phyloP scores from a whole-genome alignment of 2,113 vertebrate species.

The Gymnocephalus cernua region DNA sequence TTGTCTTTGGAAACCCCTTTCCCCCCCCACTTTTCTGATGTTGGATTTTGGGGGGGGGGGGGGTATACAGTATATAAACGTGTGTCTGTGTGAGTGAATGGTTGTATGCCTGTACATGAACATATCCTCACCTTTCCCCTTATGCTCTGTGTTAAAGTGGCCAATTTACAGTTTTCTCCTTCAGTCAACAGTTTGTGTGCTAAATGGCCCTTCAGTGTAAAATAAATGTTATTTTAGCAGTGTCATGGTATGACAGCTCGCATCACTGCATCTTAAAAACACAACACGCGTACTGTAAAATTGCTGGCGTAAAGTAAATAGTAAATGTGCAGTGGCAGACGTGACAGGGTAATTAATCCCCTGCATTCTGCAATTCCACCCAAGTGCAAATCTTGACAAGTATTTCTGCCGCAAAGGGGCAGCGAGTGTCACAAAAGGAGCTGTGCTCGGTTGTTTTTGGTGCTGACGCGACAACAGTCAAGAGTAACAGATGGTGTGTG shows the following conservation, averaged over 20 bases:
- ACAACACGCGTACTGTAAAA: slow-evolving; percentile 29
- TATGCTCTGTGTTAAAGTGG: background rate
- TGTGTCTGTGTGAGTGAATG: slow-evolving; percentile 1
- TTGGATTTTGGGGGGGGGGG: too few species aligned
- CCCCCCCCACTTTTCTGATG: background rate
- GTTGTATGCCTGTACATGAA: background rate
- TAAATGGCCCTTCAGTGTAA: slow-evolving; percentile 37
- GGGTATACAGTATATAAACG: background rate
- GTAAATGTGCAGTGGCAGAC: slow-evolving; percentile 47
- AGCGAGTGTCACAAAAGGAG: slow-evolving; percentile 52
- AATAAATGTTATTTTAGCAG: slow-evolving; percentile 29
- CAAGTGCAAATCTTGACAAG: slow-evolving; percentile 63
- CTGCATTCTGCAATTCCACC: slow-evolving; percentile 50
- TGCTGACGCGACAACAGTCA: slow-evolving; percentile 74
- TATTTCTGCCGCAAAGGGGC: slow-evolving; percentile 59
- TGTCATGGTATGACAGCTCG: slow-evolving; percentile 38
- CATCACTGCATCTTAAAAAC: slow-evolving; percentile 67
- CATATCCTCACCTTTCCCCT: background rate
- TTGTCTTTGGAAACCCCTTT: background rate
- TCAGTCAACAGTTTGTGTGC: slow-evolving; percentile 42
- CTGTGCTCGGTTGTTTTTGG: slow-evolving; percentile 72
- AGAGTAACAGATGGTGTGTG: slow-evolving; percentile 73
- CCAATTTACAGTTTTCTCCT: slow-evolving; percentile 2
- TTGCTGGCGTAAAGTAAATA: slow-evolving; percentile 51
- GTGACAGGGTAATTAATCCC: slow-evolving; percentile 71